Evolutionary conservation across 2,797 vertebrate species (phyloP), one percentile per base, ranked within the genome.

Genomic region (Eulemur albifrons): DNA sequence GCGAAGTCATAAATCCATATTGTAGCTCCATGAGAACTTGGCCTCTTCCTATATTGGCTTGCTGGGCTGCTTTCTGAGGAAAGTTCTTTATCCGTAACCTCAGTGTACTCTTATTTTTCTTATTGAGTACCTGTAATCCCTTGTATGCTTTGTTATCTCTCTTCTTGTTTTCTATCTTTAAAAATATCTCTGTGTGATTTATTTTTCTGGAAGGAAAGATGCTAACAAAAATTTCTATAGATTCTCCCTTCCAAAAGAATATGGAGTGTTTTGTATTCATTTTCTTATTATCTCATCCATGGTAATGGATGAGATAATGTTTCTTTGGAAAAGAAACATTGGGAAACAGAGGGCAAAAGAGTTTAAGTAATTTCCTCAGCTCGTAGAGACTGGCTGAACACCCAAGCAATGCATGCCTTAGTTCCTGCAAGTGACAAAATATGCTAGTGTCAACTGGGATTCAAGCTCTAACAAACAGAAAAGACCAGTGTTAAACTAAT

Each of bases 401-500:
- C 30, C 3, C 43, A 81, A 93, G 50, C 32, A 80, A 70, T 12
- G 1, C 54, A 59, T 45, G 15, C 20, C 27, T 82, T 97, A 32
- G 25, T 92, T 86, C 4, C 43, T 82, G 27, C 4, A 73, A 69
- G 25, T 90, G 48, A 63, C 0, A 5, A 35, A 87, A 83, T 93
- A 35, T 40, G 5, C 20, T 85, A 18, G 2, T 92, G 9, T 73
- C 88, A 65, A 91, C 92, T 95, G 32, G 7, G n/a, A 80, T 25
- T 94, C 69, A 86, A 35, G 8, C 82, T 95, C 54, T 70, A 87
- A 69, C 35, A 93, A 96, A 57, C 0, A 15, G n/a, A 95, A 95
- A 90, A 93, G 96, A 63, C 43, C 35, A 81, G 72, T 82, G 54
- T 90, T 75, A 97, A 85, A 96, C 82, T 69, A 95, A 59, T 88